Base-by-base conservation (phyloP, 2,888 invertebrate species). In the Drosophila bunnanda region DNA sequence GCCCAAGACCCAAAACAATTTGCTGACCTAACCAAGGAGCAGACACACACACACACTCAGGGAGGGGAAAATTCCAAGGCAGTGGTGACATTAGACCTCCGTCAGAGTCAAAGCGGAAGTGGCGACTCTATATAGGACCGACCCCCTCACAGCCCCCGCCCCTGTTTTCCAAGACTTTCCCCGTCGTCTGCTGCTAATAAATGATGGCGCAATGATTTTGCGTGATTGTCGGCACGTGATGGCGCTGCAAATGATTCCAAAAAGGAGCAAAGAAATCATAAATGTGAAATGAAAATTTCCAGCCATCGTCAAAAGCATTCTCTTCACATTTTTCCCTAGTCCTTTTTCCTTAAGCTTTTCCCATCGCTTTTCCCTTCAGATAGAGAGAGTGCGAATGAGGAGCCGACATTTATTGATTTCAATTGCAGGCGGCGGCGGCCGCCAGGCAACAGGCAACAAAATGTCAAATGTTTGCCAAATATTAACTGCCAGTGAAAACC, bases 201-300 rank as follows among this genome's bases (percentile, higher is more conserved):
- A 78, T 79, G 78, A 80, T 80, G 81, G 80, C 69, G 83, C 80
- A 83, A 82, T 83, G 83, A 83, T 72, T 83, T 79, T 80, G 80
- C 72, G 74, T 77, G 79, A 82, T 83, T 81, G 75, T 62, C 68
- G 79, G 71, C 75, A 82, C 82, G 83, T 82, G 83, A 77, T 74
- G 71, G 59, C 65, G 65, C 75, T 79, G 61, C 79, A 79, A 83
- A 82, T 69, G 78, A 61, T 64, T 52, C 4, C 53, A 17, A 34
- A 56, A 67, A 53, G 25, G 52, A 30, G 38, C 25, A 25, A 22
- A 32, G 22, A 46, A 66, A 62, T 53, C 64, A 54, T 62, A 53
- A 66, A 53, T 53, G 62, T 44, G 52, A 44, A 46, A 62, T 66
- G 53, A 62, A 62, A 66, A 66, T 62, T 66, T 32, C 25, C 64